Evolutionary conservation across 2,797 vertebrate genomes (phyloP), one percentile per base, ranked within the genome.

Genomic region (Leptodactylus fallax): DNA sequence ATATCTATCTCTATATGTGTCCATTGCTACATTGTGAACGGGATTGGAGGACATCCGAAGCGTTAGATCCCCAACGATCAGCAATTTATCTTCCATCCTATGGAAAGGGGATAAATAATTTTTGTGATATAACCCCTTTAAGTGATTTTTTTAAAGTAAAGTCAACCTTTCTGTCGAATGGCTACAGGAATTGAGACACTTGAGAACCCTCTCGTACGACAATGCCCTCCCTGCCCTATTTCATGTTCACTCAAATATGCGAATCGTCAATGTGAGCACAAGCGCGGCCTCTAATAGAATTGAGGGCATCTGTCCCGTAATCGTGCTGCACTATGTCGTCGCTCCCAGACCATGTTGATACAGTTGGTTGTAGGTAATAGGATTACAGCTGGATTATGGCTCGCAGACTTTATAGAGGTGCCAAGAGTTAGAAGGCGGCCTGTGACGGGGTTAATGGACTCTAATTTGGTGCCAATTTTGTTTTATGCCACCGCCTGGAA

Each of bases 381-480:
- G 94, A 96, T 95, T 95, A 95, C 92, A 94, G 91, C 93, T 91
- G 93, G 95, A 94, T 94, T 94, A 90, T 91, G 91, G 94, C 94
- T 93, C 92, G 91, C 81, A 93, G 93, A 92, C 93, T 91, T 92
- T 91, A 87, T 88, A 91, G 87, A 76, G 72, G 90, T 91, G 94
- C 94, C 95, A 94, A 91, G 90, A 93, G 93, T 84, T 92, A 93
- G 94, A 90, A 91, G 88, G 90, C 93, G 94, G 92, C 92, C 91
- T 89, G 93, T 93, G 94, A 93, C 92, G 92, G 93, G 94, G 94
- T 95, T 95, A 95, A 95, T 95, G 92, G 93, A 95, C 93, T 93
- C 92, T 93, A 91, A 93, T 93, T 11, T 74, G 88, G 93, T 95
- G 95, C 95, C 95, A 96, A 91, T 93, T 94, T 93, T 93, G 93